Conservation (phyloP, 2,888 invertebrate species). For the Diaprepes abbreviatus region DNA sequence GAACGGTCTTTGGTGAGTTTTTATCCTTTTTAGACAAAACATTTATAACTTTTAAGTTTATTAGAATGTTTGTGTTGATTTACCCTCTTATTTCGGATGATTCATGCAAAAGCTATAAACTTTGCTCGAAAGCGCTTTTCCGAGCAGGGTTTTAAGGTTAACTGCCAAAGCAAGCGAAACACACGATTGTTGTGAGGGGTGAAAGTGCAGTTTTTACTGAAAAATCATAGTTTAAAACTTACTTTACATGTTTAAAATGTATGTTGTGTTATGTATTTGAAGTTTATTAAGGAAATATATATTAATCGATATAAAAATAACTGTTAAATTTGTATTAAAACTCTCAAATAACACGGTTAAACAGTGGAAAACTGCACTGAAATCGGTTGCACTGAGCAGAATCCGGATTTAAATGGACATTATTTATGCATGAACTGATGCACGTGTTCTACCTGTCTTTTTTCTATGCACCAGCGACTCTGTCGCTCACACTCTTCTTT, state of each 20-base stretch:
- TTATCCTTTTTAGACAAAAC: constrained; percentile 28
- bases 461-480: constrained; percentile 42
- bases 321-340: constrained; percentile 9
- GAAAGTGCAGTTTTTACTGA: constrained; percentile 19
- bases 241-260: constrained; percentile 1
- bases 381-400: constrained; percentile 49
- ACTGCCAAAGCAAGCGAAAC: constrained; percentile 23
- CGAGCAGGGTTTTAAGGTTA: constrained; percentile 42
- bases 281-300: constrained; percentile 10
- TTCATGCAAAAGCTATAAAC: constrained; percentile 21
- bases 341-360: constrained; percentile 1
- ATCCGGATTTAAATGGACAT: constrained; percentile 50
- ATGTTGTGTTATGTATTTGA: constrained; percentile 8
- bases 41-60: constrained; percentile 34
- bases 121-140: constrained; percentile 14
- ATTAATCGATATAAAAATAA: constrained; percentile 24
- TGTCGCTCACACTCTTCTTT: constrained; percentile 44
- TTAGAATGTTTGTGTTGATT: constrained; percentile 12
- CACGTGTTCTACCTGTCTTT: constrained; percentile 55
- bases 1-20: constrained; percentile 65
- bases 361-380: constrained; percentile 32
- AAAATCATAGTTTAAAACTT: constrained; percentile 2
- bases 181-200: constrained; percentile 25
- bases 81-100: constrained; percentile 4
- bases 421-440: constrained; percentile 57